These are phyloP conservation scores for Chrysolina haemoptera DNA, from an alignment of 2,888 invertebrate species.

Conservation along the genomic window DNA sequence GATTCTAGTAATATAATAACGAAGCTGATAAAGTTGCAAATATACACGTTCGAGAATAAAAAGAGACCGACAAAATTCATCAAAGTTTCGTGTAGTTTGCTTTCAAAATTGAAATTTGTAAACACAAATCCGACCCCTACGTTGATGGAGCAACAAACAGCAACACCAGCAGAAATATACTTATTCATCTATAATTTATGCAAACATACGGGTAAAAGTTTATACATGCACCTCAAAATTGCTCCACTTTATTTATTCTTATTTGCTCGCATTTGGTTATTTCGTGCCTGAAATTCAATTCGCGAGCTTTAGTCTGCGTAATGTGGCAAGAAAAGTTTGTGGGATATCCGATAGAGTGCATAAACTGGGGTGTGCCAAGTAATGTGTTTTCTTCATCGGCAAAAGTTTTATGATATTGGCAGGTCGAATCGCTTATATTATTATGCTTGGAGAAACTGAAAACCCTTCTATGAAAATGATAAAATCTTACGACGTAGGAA, in stretches of 20 bases:
- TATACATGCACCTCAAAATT: not conserved
- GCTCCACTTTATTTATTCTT: not conserved
- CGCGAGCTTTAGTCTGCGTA: not conserved
- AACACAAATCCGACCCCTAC: not conserved
- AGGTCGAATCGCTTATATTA: too few relatives aligned
- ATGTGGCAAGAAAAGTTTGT: conserved; percentile 7
- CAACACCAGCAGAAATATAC: not conserved
- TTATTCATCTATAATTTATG: conserved; percentile 1
- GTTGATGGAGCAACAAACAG: not conserved
- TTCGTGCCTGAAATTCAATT: not conserved
- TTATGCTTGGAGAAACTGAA: too few relatives aligned
- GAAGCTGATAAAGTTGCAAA: not conserved
- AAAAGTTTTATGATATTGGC: too few relatives aligned
- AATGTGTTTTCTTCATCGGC: not conserved
- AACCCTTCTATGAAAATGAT: too few relatives aligned
- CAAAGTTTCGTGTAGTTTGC: not conserved
- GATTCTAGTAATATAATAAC: not conserved
- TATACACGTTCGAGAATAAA: not conserved
- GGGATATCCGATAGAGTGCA: not conserved
- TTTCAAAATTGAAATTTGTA: not conserved
- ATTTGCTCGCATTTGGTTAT: conserved; percentile 12
- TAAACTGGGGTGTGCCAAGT: not conserved
- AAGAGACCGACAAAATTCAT: not conserved
- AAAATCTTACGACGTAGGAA: too few relatives aligned
- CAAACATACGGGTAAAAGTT: conserved; percentile 12